Evolutionary conservation across 2,888 invertebrate species (phyloP).

Genomic region (Colostygia pectinataria): DNA sequence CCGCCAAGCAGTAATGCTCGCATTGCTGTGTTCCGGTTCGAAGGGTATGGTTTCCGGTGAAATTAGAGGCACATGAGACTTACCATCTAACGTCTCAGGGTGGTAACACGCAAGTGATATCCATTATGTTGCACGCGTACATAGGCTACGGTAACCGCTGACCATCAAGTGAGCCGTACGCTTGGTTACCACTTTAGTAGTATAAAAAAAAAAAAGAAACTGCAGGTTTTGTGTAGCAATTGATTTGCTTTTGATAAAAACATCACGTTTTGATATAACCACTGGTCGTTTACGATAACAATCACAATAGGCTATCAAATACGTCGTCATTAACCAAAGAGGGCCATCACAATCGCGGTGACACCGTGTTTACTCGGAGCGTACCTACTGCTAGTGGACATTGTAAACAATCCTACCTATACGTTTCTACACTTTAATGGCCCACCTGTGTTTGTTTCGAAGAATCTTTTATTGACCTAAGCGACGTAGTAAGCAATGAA

Average conservation of each 20-base stretch:
- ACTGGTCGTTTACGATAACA: conserved; percentile 1
- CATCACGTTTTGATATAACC: background rate
- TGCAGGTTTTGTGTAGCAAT: background rate
- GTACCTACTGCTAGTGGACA: conserved; percentile 25
- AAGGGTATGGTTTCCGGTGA: too few species aligned
- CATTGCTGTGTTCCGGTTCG: too few species aligned
- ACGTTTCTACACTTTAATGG: conserved; percentile 30
- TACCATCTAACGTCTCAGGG: too few species aligned
- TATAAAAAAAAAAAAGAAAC: background rate
- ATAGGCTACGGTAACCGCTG: too few species aligned
- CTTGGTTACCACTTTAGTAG: too few species aligned
- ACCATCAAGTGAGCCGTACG: too few species aligned
- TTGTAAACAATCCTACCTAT: conserved; percentile 29
- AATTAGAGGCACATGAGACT: too few species aligned
- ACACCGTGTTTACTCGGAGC: conserved; percentile 29
- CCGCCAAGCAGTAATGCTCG: too few species aligned
- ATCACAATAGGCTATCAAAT: conserved; percentile 17
- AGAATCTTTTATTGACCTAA: conserved; percentile 31
- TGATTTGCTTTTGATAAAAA: conserved; percentile 3
- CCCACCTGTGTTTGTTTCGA: conserved; percentile 31
- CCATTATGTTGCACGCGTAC: too few species aligned
- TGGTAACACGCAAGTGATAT: too few species aligned
- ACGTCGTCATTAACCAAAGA: conserved; percentile 10
- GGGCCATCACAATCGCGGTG: conserved; percentile 19
- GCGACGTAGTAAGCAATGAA: conserved; percentile 19